These are phyloP conservation scores for Caranx melampygus DNA, from an alignment of 2,113 vertebrate genomes.

Conservation along the genomic window DNA sequence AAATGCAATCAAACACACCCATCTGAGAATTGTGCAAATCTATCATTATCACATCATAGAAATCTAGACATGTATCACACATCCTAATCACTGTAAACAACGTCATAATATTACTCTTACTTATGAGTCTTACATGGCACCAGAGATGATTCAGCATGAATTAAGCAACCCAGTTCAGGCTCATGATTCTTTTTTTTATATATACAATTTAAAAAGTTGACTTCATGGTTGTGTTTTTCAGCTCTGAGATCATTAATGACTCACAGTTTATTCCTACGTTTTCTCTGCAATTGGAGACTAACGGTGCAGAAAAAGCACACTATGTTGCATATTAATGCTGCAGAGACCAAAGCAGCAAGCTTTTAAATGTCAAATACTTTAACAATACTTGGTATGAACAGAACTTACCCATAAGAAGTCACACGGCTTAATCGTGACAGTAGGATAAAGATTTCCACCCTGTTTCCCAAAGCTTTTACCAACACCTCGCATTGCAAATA, in stretches of 20 bases:
- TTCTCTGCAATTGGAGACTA: slow-evolving; percentile 2
- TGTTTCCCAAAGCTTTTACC: slow-evolving; percentile 63
- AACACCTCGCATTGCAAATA: slow-evolving; percentile 33
- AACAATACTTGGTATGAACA: background rate
- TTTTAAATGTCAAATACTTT: background rate
- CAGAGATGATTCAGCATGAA: slow-evolving; percentile 42
- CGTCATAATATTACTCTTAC: slow-evolving; percentile 7
- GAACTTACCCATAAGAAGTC: background rate
- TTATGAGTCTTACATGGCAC: slow-evolving; percentile 45
- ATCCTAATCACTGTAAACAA: slow-evolving; percentile 57
- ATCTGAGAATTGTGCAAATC: slow-evolving; percentile 71
- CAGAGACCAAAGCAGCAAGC: slow-evolving; percentile 47
- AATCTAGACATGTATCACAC: slow-evolving; percentile 34
- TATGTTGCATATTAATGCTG: background rate
- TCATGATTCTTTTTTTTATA: background rate
- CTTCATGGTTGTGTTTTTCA: slow-evolving; percentile 30
- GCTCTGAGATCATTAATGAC: background rate
- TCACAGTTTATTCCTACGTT: background rate
- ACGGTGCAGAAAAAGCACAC: background rate
- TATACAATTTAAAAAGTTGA: slow-evolving; percentile 15
- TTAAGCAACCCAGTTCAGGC: slow-evolving; percentile 6
- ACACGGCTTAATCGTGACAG: slow-evolving; percentile 31
- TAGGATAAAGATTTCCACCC: slow-evolving; percentile 50
- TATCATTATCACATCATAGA: slow-evolving; percentile 27
- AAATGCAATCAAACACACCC: slow-evolving; percentile 45